Percentiles rank a stretch among this genome's conserved stretches.
Conservation (phyloP, 2,888 invertebrate species). For the Empis livida region DNA sequence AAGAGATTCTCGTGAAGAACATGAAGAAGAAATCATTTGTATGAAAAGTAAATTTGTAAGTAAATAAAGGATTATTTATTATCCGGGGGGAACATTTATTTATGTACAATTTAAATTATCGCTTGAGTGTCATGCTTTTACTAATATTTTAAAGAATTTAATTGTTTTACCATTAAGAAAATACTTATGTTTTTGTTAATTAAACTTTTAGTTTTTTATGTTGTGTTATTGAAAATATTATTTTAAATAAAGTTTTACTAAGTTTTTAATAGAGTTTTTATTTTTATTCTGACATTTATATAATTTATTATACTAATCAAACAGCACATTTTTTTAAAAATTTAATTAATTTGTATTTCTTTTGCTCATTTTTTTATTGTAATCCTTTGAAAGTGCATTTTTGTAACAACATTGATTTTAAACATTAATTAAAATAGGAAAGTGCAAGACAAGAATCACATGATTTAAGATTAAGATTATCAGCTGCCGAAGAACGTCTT, state of each 20-base stretch:
- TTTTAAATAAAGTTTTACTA: too few relatives aligned
- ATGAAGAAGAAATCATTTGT: constrained; percentile 41
- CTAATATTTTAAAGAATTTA: neutral
- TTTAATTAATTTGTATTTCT: constrained; percentile 6
- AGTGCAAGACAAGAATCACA: constrained; percentile 25
- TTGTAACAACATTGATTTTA: neutral
- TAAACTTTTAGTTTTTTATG: constrained; percentile 1
- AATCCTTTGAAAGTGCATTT: too few relatives aligned
- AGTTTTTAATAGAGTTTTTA: constrained; percentile 4
- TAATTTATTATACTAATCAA: constrained; percentile 1
- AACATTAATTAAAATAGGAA: constrained; percentile 17
- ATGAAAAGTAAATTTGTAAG: constrained; percentile 45
- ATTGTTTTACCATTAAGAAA: neutral
- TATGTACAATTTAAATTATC: neutral
- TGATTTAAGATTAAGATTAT: constrained; percentile 27
- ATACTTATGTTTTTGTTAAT: neutral
- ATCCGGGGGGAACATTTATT: neutral
- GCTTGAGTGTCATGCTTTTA: neutral
- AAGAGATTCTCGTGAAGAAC: constrained; percentile 37
- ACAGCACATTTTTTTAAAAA: constrained; percentile 8
- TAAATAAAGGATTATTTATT: constrained; percentile 23
- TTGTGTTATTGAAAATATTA: too few relatives aligned
- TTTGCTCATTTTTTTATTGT: constrained; percentile 3
- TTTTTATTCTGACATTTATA: constrained; percentile 5
- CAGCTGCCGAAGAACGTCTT: constrained; percentile 30